phyloP scores from a whole-genome alignment of 2,797 vertebrate species.

The Australoheros facetus region DNA sequence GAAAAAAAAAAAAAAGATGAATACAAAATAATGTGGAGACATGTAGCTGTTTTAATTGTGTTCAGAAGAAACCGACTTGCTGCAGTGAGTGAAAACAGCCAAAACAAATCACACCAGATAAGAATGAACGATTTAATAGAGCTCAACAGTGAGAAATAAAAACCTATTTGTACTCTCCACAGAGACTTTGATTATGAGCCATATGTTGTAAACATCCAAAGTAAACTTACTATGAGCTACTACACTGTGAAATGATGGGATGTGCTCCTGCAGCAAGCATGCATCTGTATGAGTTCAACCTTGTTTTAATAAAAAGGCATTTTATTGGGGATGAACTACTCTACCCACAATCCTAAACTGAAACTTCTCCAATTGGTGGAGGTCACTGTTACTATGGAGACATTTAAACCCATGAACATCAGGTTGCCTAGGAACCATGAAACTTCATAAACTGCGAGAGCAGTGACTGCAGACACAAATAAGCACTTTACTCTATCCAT shows the following conservation, averaged over 20 bases:
- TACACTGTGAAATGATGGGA: background rate
- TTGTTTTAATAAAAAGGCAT: no score
- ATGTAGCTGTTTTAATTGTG: background rate
- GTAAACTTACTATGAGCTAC: background rate
- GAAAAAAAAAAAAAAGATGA: background rate
- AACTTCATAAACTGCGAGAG: background rate
- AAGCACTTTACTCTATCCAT: background rate
- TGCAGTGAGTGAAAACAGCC: background rate
- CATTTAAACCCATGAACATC: background rate
- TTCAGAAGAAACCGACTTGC: background rate
- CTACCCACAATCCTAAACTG: background rate
- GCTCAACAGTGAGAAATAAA: background rate
- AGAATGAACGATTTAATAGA: background rate
- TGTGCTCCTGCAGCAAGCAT: background rate
- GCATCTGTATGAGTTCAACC: background rate
- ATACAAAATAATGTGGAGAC: background rate
- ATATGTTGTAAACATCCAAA: background rate
- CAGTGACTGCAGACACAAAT: background rate
- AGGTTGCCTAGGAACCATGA: background rate
- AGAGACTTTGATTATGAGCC: background rate
- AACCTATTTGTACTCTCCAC: background rate
- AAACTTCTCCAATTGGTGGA: no score
- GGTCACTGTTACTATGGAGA: no score
- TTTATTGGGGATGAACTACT: background rate
- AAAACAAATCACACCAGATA: background rate